Conservation (phyloP, 1,140 invertebrate species). For the Sarcophaga peregrina region DNA sequence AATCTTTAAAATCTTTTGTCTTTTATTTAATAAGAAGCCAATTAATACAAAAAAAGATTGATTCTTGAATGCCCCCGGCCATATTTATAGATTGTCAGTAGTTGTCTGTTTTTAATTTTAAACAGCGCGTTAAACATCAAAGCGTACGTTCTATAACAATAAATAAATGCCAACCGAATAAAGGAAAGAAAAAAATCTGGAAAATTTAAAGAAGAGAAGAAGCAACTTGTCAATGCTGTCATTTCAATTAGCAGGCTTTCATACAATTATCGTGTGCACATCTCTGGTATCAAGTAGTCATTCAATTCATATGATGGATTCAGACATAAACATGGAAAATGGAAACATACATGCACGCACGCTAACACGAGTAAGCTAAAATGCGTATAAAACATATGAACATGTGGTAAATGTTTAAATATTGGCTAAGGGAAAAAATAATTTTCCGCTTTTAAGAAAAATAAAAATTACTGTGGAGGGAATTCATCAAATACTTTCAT, state of each 20-base stretch:
- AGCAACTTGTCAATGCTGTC: conserved; percentile 13
- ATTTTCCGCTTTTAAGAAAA: neutral
- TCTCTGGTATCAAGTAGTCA: conserved; percentile 9
- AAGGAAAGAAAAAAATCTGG: neutral
- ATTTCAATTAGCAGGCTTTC: conserved; percentile 10
- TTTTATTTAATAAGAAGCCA: neutral
- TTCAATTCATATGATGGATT: conserved; percentile 10
- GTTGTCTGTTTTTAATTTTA: neutral
- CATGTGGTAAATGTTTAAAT: conserved; percentile 15
- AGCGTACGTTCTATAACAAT: neutral
- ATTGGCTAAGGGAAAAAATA: neutral
- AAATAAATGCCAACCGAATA: neutral
- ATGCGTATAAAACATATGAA: neutral
- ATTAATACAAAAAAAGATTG: neutral
- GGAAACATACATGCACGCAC: neutral
- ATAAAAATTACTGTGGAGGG: no score
- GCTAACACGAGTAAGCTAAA: neutral
- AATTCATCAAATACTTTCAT: no score
- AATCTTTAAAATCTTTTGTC: neutral
- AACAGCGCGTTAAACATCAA: neutral
- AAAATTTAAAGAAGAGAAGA: neutral
- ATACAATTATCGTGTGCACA: conserved; percentile 14
- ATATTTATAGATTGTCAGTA: neutral
- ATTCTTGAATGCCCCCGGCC: neutral
- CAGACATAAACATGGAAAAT: neutral